Percentiles rank a stretch among this genome's conserved stretches.
These are phyloP conservation scores for Chascanopsetta lugubris DNA, from an alignment of 2,113 vertebrate genomes.

Conservation along the genomic window DNA sequence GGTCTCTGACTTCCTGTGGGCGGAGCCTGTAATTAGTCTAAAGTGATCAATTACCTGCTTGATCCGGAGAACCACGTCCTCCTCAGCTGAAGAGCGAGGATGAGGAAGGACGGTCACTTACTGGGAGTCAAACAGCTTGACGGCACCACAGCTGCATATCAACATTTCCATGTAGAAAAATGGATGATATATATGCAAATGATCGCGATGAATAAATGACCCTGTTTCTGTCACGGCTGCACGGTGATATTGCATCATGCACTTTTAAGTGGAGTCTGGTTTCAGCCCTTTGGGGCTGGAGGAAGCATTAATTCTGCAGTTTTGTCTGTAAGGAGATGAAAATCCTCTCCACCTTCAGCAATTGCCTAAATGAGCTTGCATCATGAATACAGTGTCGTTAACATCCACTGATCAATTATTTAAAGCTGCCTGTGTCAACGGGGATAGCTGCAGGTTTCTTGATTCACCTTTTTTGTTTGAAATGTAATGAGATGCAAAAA, in stretches of 20 bases:
- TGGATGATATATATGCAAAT: conserved; percentile 36
- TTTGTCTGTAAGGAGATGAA: not conserved
- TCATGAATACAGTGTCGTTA: conserved; percentile 17
- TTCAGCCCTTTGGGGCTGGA: conserved; percentile 5
- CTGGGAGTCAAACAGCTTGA: not conserved
- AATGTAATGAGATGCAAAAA: conserved; percentile 15
- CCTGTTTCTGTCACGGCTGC: conserved; percentile 15
- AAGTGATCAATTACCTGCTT: conserved; percentile 55
- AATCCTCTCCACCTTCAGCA: not conserved
- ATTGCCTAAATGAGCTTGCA: conserved; percentile 37
- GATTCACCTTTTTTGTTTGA: conserved; percentile 28
- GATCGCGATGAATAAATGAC: conserved; percentile 33
- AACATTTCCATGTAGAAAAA: conserved; percentile 14
- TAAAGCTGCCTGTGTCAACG: not conserved
- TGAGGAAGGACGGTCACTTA: conserved; percentile 16
- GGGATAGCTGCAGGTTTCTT: conserved; percentile 31
- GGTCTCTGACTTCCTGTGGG: conserved; percentile 6
- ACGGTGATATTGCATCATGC: not conserved
- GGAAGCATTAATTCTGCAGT: conserved; percentile 37
- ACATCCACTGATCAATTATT: conserved; percentile 51
- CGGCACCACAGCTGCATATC: not conserved
- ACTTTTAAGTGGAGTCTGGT: not conserved
- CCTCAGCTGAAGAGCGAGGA: conserved; percentile 7
- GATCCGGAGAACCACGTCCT: conserved; percentile 22
- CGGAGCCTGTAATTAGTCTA: conserved; percentile 36